Percentiles rank a stretch among this genome's conserved stretches.
Evolutionary conservation across 2,113 vertebrate genomes (phyloP).

Genomic region (Drymodes brunneopygia): DNA sequence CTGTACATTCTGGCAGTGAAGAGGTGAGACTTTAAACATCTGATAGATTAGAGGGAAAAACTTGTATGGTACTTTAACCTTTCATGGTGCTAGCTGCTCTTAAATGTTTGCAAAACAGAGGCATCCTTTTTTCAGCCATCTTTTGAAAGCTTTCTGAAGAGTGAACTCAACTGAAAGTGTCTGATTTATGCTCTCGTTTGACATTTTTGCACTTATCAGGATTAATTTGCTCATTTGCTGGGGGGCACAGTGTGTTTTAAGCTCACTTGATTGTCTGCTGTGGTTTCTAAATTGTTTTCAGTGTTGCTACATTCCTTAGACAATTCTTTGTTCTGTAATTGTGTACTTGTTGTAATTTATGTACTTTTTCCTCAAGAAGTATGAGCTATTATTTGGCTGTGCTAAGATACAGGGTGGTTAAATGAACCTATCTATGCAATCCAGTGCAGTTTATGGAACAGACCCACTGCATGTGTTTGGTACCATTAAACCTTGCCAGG

Average conservation of each 20-base stretch:
- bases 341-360: neutral
- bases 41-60: neutral
- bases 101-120: neutral
- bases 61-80: neutral
- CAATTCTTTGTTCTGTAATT: neutral
- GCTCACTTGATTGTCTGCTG: neutral
- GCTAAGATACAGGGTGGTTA: neutral
- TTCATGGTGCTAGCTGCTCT: neutral
- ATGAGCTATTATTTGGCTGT: conserved; percentile 18
- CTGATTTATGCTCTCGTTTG: neutral
- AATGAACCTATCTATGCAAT: neutral
- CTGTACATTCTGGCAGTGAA: neutral
- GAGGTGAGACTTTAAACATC: neutral
- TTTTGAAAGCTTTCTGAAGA: neutral
- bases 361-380: neutral
- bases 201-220: neutral
- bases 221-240: neutral
- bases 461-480: neutral
- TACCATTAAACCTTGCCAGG: neutral
- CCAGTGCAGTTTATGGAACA: neutral
- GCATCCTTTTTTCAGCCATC: neutral
- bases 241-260: neutral
- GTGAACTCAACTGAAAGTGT: neutral
- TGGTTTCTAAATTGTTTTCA: neutral
- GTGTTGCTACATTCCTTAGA: neutral